Base-by-base conservation (phyloP, 35 echinoderm and acorn worm genomes). In the Apostichopus parvimensis region DNA sequence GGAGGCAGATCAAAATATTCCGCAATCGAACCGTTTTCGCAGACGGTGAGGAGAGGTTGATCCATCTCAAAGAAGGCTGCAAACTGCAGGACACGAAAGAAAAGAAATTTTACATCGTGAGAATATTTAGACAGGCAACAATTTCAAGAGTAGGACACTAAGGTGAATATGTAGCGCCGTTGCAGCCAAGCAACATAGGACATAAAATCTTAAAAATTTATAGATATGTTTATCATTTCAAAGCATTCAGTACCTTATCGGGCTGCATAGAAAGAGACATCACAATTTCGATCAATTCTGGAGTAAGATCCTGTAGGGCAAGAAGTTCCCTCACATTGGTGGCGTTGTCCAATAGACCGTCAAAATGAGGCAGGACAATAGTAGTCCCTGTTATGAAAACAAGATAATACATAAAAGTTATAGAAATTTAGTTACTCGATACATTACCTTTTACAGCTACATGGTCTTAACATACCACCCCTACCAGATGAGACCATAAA, bases 201-300 rank as follows among this genome's bases (percentile, higher is more conserved):
- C 34, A 45, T 45, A 45, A 45, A 45, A 45, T 45, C 2, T 45
- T 0, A 34, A 4, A 45, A 45, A 4, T 45, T 45, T 45, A 0
- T 45, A 45, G 34, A 45, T 45, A 0, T 45, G 34, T 45, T 45
- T 45, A 45, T 45, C 34, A 1, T 45, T 45, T 45, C 34, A 45
- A 45, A 45, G 26, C 0, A 45, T 45, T 45, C 34, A 45, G 34
- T 93, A 95, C 94, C 87, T 93, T 95, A 18, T 91, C 79, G 85
- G 92, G 80, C 5, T 77, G 54, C 17, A 95, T 56, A 4, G 52
- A 85, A 12, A 96, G 87, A 13, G 75, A 92, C 61, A 96, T 18
- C 66, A 96, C 81, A 15, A 90, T 24, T 13, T 96, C 95, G 71
- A 96, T 84, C n/a, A 96, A 87, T 58, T 96, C 95, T 1, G 95